Evolutionary conservation across 2,797 vertebrate genomes (phyloP).

Genomic region (Sebastes diploproa): DNA sequence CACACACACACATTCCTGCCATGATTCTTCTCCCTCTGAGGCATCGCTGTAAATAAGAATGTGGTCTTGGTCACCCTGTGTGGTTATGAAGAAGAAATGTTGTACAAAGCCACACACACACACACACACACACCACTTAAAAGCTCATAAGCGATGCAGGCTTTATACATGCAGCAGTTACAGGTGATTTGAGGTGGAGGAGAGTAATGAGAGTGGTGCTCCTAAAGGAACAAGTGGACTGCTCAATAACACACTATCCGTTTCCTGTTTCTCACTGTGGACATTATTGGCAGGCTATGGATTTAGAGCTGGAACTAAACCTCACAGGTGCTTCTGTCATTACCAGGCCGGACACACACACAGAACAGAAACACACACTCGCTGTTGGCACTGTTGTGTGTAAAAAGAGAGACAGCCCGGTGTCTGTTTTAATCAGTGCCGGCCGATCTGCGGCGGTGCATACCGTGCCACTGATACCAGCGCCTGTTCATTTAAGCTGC

Average conservation of each 20-base stretch:
- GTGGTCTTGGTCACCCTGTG: slow-evolving; percentile 20
- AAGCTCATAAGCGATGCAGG: not conserved
- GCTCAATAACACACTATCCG: slow-evolving; percentile 30
- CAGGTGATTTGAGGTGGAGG: slow-evolving; percentile 52
- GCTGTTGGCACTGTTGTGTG: not conserved
- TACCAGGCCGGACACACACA: slow-evolving; percentile 26
- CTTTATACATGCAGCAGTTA: not conserved
- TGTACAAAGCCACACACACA: not conserved
- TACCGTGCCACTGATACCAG: slow-evolving; percentile 61
- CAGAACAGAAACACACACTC: slow-evolving; percentile 11
- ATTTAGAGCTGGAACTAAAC: slow-evolving; percentile 43
- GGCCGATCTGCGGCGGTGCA: slow-evolving; percentile 37
- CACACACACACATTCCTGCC: not conserved
- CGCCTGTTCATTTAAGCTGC: slow-evolving; percentile 68
- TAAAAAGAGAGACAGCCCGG: slow-evolving; percentile 5
- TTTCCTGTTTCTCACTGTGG: slow-evolving; percentile 32
- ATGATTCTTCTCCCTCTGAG: not conserved
- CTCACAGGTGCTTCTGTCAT: slow-evolving; percentile 65
- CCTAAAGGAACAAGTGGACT: slow-evolving; percentile 34
- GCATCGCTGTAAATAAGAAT: slow-evolving; percentile 14
- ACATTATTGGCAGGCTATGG: slow-evolving; percentile 28
- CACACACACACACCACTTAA: not conserved
- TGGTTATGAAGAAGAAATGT: slow-evolving; percentile 6
- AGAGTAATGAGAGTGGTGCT: not conserved
- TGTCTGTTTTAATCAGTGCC: slow-evolving; percentile 52